Percentiles rank a stretch among this genome's conserved stretches.
phyloP scores from a whole-genome alignment of 2,888 invertebrate species.

The Acanthosepion esculentum region DNA sequence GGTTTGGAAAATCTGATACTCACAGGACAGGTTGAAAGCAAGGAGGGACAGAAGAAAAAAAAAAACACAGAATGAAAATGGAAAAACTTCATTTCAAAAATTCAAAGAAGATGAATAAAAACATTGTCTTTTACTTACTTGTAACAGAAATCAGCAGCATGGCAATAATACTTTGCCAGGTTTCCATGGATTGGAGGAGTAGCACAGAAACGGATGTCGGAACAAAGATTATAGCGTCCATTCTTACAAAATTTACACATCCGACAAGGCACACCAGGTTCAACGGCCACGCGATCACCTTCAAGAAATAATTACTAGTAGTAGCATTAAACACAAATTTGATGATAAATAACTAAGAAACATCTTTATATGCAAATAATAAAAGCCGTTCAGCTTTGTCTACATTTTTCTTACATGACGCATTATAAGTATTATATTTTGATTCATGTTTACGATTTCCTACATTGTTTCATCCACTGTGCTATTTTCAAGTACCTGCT shows the following conservation, averaged over 20 bases:
- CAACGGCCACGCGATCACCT: slow-evolving; percentile 94
- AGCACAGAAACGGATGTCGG: slow-evolving; percentile 91
- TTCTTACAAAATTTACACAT: slow-evolving; percentile 88
- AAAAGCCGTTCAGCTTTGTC: background rate
- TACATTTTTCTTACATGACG: background rate
- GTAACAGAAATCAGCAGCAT: slow-evolving; percentile 81
- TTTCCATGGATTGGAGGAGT: slow-evolving; percentile 95
- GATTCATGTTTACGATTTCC: background rate
- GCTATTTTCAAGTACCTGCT: too few species aligned
- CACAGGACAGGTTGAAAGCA: too few species aligned
- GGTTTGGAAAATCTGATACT: too few species aligned
- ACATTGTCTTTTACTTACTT: slow-evolving; percentile 72
- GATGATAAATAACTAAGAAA: too few species aligned
- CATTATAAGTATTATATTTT: background rate
- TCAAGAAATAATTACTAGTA: slow-evolving; percentile 6
- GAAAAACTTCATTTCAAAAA: background rate
- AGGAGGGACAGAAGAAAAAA: too few species aligned
- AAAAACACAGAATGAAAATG: background rate
- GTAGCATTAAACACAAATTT: too few species aligned
- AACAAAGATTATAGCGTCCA: slow-evolving; percentile 93
- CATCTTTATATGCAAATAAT: background rate
- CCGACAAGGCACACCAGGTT: slow-evolving; percentile 91
- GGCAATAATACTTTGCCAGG: slow-evolving; percentile 88
- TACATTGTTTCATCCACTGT: too few species aligned
- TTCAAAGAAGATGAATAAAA: background rate